Evolutionary conservation across 2,797 vertebrate species (phyloP).

Genomic region (Trichosurus vulpecula): DNA sequence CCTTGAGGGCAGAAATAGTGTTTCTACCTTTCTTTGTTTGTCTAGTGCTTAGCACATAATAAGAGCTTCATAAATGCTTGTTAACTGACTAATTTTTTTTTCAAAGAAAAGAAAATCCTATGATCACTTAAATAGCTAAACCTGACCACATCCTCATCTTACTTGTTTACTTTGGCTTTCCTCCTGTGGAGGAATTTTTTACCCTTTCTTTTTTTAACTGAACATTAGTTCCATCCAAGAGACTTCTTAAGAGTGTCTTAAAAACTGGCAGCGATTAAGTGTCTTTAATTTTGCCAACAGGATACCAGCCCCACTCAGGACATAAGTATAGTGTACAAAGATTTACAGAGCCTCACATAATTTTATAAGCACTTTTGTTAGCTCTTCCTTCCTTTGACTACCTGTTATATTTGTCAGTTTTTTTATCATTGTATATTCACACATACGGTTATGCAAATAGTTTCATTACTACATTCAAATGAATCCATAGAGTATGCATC

Average conservation of each 20-base stretch:
- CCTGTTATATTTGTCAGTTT: conserved; percentile 8
- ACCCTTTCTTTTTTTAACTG: not conserved
- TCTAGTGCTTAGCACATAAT: not conserved
- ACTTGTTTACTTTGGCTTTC: not conserved
- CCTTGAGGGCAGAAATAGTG: not conserved
- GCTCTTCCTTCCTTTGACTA: not conserved
- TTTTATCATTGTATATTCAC: conserved; percentile 6
- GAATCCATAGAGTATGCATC: not conserved
- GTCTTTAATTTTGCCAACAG: conserved; percentile 17
- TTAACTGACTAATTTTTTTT: not conserved
- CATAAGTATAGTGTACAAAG: conserved; percentile 11
- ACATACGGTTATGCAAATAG: not conserved
- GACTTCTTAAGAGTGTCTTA: not conserved
- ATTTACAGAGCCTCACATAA: conserved; percentile 4
- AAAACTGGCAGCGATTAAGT: not conserved
- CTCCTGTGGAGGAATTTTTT: not conserved
- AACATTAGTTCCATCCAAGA: not conserved
- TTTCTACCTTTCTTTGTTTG: not conserved
- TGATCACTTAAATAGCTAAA: not conserved
- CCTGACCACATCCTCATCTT: not conserved
- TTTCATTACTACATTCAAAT: not conserved
- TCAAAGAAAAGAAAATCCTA: not conserved
- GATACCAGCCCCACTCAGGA: not conserved
- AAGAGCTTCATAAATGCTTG: not conserved
- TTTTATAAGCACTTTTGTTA: not conserved